Base-by-base conservation (phyloP, 2,888 invertebrate genomes). In the Epinotia ramella region DNA sequence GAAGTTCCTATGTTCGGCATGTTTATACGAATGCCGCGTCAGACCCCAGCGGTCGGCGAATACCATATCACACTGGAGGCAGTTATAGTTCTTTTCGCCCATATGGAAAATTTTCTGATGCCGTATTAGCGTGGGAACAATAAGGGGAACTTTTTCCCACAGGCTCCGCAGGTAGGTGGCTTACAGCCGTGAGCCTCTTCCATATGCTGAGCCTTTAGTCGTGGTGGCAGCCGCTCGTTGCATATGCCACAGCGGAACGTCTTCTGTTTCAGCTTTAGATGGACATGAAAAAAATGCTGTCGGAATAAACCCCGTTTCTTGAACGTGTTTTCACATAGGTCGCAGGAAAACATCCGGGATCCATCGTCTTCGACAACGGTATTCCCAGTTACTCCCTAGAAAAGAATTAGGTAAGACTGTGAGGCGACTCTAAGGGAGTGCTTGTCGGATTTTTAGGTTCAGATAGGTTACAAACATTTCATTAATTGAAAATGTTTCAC, bases 71-170 rank as follows among this genome's bases (percentile, higher is more conserved):
- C 78, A 78, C 18, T 44, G 16, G 5, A 57, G 63, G 60, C 78
- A 78, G 7, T 20, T 56, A n/a, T 13, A 57, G n/a, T 62, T 53
- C 24, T 64, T 69, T 28, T 74, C 68, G 11, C 44, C 46, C 63
- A 69, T 24, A 40, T 73, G 73, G 18, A 33, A 28, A 3, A 9
- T 12, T 4, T 4, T 49, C 13, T 73, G 67, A 46, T 73, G 67
- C 6, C 2, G 40, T 9, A 20, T 9, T 11, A 73, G 33, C 12
- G 24, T n/a, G 12, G 69, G 28, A n/a, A n/a, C 13, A 53, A 53
- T 11, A 20, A 33, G 4, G 44, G 16, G 65, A 85, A 84, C 7
- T 80, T 77, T 71, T 84, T 84, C 2, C 80, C 80, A 72, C 86
- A 86, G 12, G 75, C 77, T 7, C 77, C 66, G 72, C 85, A 86